Evolutionary conservation across 2,797 vertebrate genomes (phyloP).

Genomic region (Anguilla pacifica): DNA sequence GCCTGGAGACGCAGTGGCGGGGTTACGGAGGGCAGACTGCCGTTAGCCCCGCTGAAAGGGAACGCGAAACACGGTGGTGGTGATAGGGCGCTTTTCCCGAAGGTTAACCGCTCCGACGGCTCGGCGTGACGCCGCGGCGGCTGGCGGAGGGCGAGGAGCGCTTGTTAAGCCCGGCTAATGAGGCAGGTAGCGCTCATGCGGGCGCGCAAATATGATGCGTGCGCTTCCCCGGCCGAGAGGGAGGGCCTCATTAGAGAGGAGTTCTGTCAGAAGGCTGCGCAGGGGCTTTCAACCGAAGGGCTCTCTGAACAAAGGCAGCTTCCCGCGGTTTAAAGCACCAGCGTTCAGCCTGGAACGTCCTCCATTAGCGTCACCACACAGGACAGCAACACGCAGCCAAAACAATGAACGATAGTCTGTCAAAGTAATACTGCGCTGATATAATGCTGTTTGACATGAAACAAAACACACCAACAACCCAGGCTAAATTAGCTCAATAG

Average conservation of each 20-base stretch:
- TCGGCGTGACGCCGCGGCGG: not conserved
- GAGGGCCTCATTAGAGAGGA: slow-evolving; percentile 60
- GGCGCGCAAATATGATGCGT: slow-evolving; percentile 36
- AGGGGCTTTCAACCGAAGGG: slow-evolving; percentile 32
- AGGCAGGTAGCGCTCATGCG: slow-evolving; percentile 46
- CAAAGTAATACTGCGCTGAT: not conserved
- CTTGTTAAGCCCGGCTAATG: slow-evolving; percentile 66
- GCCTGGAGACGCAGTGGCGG: not conserved
- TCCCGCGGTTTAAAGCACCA: not conserved
- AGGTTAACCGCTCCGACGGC: not conserved
- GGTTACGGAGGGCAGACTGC: slow-evolving; percentile 20
- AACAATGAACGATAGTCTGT: not conserved
- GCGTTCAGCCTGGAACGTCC: not conserved
- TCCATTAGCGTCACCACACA: not conserved
- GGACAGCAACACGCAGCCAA: not conserved
- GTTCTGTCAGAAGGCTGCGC: slow-evolving; percentile 44
- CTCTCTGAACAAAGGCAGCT: not conserved
- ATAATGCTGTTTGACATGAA: not conserved
- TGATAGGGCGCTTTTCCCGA: not conserved
- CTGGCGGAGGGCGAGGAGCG: slow-evolving; percentile 24
- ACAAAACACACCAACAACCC: not conserved
- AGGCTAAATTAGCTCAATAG: not conserved
- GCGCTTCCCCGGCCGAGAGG: not conserved
- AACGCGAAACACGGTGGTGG: not conserved
- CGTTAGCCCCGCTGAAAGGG: not conserved